Evolutionary conservation across 1,140 invertebrate genomes (phyloP).

Genomic region (Pollicipes pollicipes): DNA sequence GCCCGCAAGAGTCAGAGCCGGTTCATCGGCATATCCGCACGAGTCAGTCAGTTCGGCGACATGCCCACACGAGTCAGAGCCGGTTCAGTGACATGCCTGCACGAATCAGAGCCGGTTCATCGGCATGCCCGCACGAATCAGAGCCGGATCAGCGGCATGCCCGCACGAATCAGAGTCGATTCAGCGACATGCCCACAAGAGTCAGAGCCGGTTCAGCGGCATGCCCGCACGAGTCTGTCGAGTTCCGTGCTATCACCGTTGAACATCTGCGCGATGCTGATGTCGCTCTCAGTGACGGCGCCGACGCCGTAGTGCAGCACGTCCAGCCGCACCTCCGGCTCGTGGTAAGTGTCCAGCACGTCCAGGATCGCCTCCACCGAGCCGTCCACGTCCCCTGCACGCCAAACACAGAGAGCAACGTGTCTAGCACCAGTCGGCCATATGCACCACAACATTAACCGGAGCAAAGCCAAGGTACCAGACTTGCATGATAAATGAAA

Average conservation of each 20-base stretch:
- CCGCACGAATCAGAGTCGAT: too few relatives aligned
- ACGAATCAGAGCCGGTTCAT: too few relatives aligned
- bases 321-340: slow-evolving; percentile 55
- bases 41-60: not conserved
- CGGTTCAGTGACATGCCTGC: too few relatives aligned
- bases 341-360: slow-evolving; percentile 70
- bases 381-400: slow-evolving; percentile 53
- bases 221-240: not conserved
- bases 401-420: not conserved
- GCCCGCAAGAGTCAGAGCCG: not conserved
- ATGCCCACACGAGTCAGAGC: too few relatives aligned
- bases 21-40: not conserved
- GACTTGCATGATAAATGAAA: not conserved
- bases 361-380: slow-evolving; percentile 59
- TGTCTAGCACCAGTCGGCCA: not conserved
- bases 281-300: slow-evolving; percentile 54
- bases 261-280: slow-evolving; percentile 70
- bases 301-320: slow-evolving; percentile 83
- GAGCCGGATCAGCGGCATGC: too few relatives aligned
- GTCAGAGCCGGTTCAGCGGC: too few relatives aligned
- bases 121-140: too few relatives aligned
- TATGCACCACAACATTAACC: not conserved
- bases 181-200: too few relatives aligned
- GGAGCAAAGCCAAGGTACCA: not conserved
- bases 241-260: slow-evolving; percentile 30